These are phyloP conservation scores for Porites lutea DNA, from an alignment of 64 coral and sea anemone genomes.

Conservation along the genomic window DNA sequence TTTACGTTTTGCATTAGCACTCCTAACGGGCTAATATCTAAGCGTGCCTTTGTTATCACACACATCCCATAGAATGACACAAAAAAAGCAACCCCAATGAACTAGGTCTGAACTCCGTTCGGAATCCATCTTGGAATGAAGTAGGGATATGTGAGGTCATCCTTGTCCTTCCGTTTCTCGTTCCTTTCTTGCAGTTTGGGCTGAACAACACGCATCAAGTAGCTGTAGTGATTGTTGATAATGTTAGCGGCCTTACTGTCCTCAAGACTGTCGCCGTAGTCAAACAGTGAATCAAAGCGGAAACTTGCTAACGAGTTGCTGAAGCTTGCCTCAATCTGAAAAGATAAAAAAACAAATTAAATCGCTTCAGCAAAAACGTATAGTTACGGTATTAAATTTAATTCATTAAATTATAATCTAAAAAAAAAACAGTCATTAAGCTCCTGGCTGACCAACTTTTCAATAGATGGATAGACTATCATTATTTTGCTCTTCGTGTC, in stretches of 20 bases:
- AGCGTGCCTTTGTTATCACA: too few species aligned
- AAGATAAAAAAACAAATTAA: background rate
- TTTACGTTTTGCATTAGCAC: too few species aligned
- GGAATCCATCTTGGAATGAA: constrained; percentile 75
- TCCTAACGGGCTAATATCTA: too few species aligned
- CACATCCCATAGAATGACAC: too few species aligned
- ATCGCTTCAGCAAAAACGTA: too few species aligned
- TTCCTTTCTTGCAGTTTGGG: constrained; percentile 34
- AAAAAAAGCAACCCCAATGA: background rate
- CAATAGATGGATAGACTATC: too few species aligned
- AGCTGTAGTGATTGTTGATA: constrained; percentile 27
- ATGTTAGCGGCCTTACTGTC: constrained; percentile 34
- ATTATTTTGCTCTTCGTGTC: too few species aligned
- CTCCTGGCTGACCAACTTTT: too few species aligned
- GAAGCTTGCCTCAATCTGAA: constrained; percentile 14
- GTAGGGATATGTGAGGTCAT: constrained; percentile 78
- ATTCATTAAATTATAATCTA: too few species aligned
- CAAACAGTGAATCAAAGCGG: constrained; percentile 76
- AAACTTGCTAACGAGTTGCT: background rate
- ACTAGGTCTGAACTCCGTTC: constrained; percentile 69
- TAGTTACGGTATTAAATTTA: too few species aligned
- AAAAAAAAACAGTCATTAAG: too few species aligned
- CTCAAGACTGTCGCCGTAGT: constrained; percentile 55
- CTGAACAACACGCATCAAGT: constrained; percentile 13
- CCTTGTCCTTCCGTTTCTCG: constrained; percentile 16